Percentiles rank a stretch among this genome's conserved stretches.
These are phyloP conservation scores for Boloria selene DNA, from an alignment of 2,888 invertebrate species.

Conservation along the genomic window DNA sequence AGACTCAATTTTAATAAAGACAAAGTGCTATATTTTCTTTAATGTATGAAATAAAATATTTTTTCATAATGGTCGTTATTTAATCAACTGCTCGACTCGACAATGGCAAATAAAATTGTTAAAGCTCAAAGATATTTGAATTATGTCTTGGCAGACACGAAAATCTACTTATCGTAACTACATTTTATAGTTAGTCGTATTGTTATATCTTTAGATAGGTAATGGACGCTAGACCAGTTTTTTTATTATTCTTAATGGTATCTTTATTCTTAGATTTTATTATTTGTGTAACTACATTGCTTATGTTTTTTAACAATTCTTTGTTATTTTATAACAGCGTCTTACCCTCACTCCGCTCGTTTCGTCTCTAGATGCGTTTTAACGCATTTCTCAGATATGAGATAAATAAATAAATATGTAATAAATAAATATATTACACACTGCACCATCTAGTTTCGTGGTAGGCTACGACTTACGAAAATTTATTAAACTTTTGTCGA, in stretches of 20 bases:
- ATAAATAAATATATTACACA: too few relatives aligned
- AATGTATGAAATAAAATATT: background rate
- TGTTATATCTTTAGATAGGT: constrained; percentile 40
- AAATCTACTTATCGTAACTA: constrained; percentile 78
- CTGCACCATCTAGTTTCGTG: too few relatives aligned
- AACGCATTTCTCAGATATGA: too few relatives aligned
- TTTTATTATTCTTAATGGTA: constrained; percentile 30
- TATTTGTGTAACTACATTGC: background rate
- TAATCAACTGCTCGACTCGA: constrained; percentile 1
- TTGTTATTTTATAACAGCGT: too few relatives aligned
- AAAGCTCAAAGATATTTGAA: constrained; percentile 51
- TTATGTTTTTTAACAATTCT: background rate
- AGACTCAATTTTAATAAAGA: constrained; percentile 47
- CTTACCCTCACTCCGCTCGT: too few relatives aligned
- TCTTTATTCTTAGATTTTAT: constrained; percentile 4
- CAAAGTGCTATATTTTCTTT: constrained; percentile 12
- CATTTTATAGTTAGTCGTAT: constrained; percentile 65
- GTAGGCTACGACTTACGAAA: too few relatives aligned
- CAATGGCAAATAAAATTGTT: constrained; percentile 28
- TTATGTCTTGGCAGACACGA: constrained; percentile 67
- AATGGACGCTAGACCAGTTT: constrained; percentile 35
- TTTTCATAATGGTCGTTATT: background rate
- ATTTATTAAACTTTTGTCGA: too few relatives aligned
- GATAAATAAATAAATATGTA: too few relatives aligned
- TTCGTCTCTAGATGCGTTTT: too few relatives aligned